Evolutionary conservation across 2,888 invertebrate species (phyloP).

Genomic region (Callyntrura sp.): DNA sequence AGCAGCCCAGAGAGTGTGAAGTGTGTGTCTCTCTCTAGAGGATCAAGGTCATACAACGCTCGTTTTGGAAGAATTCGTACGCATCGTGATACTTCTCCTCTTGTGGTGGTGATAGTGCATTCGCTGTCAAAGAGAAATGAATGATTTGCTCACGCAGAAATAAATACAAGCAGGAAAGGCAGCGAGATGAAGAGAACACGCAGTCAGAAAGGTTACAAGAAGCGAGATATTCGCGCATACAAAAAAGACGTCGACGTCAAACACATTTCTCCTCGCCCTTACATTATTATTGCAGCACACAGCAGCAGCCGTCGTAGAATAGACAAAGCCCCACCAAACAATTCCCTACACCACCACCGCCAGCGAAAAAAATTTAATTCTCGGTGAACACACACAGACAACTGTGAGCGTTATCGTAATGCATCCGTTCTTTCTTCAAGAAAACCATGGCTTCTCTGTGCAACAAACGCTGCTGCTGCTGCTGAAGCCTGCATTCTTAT

Average conservation of each 20-base stretch:
- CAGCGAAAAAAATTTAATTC: slow-evolving; percentile 26
- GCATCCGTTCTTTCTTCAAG: slow-evolving; percentile 30
- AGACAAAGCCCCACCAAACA: not conserved
- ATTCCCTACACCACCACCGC: not conserved
- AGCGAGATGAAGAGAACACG: not conserved
- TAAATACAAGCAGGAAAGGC: slow-evolving; percentile 44
- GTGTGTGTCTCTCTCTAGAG: slow-evolving; percentile 53
- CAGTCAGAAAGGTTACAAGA: not conserved
- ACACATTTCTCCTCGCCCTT: not conserved
- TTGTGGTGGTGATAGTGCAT: no score
- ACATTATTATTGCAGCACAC: no score
- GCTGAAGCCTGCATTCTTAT: slow-evolving; percentile 3
- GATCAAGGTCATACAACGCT: slow-evolving; percentile 52
- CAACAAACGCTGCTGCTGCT: not conserved
- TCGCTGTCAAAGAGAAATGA: slow-evolving; percentile 17
- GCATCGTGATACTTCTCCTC: not conserved
- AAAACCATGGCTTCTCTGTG: not conserved
- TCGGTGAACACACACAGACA: slow-evolving; percentile 5
- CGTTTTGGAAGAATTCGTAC: slow-evolving; percentile 8
- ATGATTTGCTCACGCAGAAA: slow-evolving; percentile 41
- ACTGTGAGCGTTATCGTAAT: slow-evolving; percentile 24
- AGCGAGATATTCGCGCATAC: not conserved
- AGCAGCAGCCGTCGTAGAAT: no score
- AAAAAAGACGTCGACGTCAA: not conserved
- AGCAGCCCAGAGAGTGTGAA: slow-evolving; percentile 1